Conservation (phyloP, 2,113 vertebrate genomes). For the Athene cunicularia region DNA sequence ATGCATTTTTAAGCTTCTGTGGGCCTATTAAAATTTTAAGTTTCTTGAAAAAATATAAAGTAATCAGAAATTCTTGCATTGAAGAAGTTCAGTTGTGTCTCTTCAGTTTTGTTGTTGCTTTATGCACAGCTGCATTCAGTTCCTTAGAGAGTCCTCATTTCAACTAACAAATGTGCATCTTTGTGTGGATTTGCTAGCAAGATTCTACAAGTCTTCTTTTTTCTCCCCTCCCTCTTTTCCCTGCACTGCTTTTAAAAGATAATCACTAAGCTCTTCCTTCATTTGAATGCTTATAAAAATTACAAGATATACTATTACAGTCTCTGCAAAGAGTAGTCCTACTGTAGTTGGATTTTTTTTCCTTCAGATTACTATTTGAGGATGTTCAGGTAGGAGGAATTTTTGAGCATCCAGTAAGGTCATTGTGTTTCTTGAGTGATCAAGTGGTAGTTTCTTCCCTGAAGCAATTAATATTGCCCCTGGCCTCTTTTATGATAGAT, state of each 20-base stretch:
- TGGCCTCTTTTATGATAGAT: not conserved
- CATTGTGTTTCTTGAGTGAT: not conserved
- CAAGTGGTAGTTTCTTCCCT: not conserved
- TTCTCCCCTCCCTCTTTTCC: not conserved
- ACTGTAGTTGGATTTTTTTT: not conserved
- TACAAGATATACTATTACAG: not conserved
- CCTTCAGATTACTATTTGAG: not conserved
- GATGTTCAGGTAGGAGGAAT: not conserved
- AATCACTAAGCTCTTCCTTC: not conserved
- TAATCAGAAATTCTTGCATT: not conserved
- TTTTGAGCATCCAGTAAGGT: not conserved
- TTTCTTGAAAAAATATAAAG: not conserved
- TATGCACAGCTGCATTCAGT: not conserved
- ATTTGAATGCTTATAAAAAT: not conserved
- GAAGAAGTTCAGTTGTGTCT: not conserved
- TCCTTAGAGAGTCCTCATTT: constrained; percentile 14
- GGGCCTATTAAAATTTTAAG: not conserved
- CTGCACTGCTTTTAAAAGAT: not conserved
- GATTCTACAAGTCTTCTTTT: not conserved
- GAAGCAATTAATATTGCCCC: not conserved
- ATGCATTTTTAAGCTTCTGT: not conserved
- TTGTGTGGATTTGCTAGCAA: not conserved
- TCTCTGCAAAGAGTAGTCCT: not conserved
- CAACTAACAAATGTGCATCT: not conserved
- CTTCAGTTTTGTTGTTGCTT: not conserved